Evolutionary conservation across 2,113 vertebrate genomes (phyloP).

Genomic region (Hemichromis elongatus): DNA sequence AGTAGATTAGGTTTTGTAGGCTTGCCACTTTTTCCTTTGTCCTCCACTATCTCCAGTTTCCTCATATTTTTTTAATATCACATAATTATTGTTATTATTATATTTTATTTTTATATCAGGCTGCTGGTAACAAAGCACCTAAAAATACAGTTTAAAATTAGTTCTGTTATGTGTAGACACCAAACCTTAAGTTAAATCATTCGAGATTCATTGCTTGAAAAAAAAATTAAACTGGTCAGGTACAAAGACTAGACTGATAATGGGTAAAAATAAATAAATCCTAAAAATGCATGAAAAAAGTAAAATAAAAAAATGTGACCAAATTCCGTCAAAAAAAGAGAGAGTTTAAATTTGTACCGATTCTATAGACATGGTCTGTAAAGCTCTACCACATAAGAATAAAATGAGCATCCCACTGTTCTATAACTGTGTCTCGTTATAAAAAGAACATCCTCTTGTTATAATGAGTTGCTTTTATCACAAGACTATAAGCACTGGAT

Average conservation of each 20-base stretch:
- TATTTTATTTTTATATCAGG: not conserved
- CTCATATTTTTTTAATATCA: not conserved
- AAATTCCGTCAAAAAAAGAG: not conserved
- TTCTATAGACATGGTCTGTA: not conserved
- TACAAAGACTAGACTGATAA: not conserved
- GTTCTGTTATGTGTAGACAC: not conserved
- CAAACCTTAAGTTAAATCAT: not conserved
- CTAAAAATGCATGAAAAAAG: not conserved
- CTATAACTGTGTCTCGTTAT: not conserved
- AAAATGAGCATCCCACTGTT: not conserved
- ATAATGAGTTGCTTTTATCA: constrained; percentile 19
- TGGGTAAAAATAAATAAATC: not conserved
- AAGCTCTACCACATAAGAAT: not conserved
- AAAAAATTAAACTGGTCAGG: not conserved
- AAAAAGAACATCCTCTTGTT: constrained; percentile 2
- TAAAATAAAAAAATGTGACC: not conserved
- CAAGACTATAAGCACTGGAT: not conserved
- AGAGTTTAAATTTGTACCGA: not conserved
- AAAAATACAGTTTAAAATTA: not conserved
- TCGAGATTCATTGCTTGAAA: accelerated
- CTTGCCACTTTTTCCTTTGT: not conserved
- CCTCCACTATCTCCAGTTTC: not conserved
- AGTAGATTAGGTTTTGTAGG: not conserved
- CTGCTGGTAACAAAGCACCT: not conserved
- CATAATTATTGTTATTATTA: not conserved